phyloP scores from a whole-genome alignment of 2,797 vertebrate species.

The Pangasius macronema region DNA sequence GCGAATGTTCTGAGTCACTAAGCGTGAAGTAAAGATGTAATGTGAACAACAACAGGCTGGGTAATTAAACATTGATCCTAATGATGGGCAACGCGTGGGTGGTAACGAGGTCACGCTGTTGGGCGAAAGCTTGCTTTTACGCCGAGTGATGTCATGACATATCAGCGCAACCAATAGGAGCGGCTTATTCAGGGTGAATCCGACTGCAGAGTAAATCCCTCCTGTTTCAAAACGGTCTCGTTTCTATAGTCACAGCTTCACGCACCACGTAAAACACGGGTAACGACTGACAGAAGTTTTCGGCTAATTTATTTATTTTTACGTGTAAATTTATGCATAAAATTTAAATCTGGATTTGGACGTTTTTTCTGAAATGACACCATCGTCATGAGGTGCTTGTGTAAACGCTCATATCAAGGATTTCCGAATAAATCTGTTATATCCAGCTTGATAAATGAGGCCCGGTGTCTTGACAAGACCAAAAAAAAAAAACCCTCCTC shows the following conservation, averaged over 20 bases:
- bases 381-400: no score
- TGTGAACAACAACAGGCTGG: slow-evolving; percentile 58
- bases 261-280: neutral
- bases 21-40: slow-evolving; percentile 27
- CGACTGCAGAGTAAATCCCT: neutral
- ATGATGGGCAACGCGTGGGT: neutral
- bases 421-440: neutral
- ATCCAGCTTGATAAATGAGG: neutral
- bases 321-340: neutral
- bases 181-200: neutral
- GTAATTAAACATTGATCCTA: slow-evolving; percentile 60
- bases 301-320: neutral
- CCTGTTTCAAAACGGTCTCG: no score
- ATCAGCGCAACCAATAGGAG: neutral
- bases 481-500: neutral
- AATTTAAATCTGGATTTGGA: neutral
- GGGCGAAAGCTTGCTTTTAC: neutral
- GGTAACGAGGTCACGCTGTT: slow-evolving; percentile 24
- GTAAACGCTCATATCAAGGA: neutral
- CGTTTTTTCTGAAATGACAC: neutral
- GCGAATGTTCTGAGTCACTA: slow-evolving; percentile 22
- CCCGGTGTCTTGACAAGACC: neutral
- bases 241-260: neutral
- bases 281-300: neutral
- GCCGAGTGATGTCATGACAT: neutral